These are phyloP conservation scores for Lasiurus borealis DNA, from an alignment of 2,113 vertebrate genomes.

Conservation along the genomic window DNA sequence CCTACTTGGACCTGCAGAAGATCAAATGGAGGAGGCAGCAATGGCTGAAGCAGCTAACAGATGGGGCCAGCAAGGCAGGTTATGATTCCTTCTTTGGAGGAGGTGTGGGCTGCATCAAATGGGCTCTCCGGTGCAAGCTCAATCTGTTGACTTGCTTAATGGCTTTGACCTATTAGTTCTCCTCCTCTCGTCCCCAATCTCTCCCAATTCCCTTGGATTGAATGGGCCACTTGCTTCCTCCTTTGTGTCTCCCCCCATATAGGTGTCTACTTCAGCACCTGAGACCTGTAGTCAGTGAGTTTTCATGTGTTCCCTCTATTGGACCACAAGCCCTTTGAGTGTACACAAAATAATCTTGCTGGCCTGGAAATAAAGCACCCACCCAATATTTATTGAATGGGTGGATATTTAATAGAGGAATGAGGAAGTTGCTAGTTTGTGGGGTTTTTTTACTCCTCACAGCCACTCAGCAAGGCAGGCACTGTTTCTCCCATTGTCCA, in stretches of 20 bases:
- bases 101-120: neutral
- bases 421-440: neutral
- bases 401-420: neutral
- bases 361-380: neutral
- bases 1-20: neutral
- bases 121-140: neutral
- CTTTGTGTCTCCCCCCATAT: neutral
- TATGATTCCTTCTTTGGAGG: neutral
- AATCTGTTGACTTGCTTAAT: rapidly evolving
- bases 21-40: neutral
- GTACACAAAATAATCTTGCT: neutral
- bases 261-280: too few relatives aligned
- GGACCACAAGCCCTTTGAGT: neutral
- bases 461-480: neutral
- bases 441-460: neutral
- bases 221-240: neutral
- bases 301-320: neutral
- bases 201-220: neutral
- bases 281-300: neutral
- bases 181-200: neutral
- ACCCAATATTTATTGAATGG: neutral
- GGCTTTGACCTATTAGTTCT: neutral
- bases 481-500: neutral
- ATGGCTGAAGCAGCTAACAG: neutral
- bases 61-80: too few relatives aligned